Percentiles rank a stretch among this genome's conserved stretches.
phyloP scores from a whole-genome alignment of 2,113 vertebrate genomes.

The Chionomys nivalis region DNA sequence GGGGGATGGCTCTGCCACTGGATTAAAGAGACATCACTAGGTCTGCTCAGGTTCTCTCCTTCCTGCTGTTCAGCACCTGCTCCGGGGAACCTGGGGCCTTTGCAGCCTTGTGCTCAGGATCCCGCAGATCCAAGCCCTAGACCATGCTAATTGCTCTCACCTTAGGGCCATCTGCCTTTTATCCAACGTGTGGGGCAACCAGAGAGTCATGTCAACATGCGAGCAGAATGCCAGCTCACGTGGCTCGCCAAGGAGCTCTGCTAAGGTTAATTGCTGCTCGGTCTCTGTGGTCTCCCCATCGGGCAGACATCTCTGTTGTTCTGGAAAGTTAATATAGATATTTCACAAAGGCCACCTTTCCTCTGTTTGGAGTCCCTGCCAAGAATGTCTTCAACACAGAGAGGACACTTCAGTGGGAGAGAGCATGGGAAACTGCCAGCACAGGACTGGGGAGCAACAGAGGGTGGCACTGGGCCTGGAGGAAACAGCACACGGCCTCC shows the following conservation, averaged over 20 bases:
- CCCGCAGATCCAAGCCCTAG: not conserved
- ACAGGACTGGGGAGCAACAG: not conserved
- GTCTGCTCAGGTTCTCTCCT: not conserved
- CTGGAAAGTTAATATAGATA: slow-evolving; percentile 36
- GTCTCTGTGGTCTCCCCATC: not conserved
- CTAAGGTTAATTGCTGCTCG: slow-evolving; percentile 56
- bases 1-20: not conserved
- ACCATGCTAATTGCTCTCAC: not conserved
- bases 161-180: not conserved
- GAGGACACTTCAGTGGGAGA: not conserved
- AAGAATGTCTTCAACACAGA: too few relatives aligned
- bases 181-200: not conserved
- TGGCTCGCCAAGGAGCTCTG: not conserved
- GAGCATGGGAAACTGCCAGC: not conserved
- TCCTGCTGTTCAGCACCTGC: slow-evolving; percentile 34
- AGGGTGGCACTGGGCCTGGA: not conserved
- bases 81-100: not conserved
- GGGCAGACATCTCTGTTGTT: slow-evolving; percentile 45
- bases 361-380: not conserved
- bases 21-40: not conserved
- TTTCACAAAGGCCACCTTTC: slow-evolving; percentile 45
- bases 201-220: not conserved
- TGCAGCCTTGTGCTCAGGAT: not conserved
- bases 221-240: not conserved
- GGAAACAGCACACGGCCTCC: not conserved